Conservation (phyloP, 1,140 invertebrate genomes). For the Lordiphosa stackelbergi region DNA sequence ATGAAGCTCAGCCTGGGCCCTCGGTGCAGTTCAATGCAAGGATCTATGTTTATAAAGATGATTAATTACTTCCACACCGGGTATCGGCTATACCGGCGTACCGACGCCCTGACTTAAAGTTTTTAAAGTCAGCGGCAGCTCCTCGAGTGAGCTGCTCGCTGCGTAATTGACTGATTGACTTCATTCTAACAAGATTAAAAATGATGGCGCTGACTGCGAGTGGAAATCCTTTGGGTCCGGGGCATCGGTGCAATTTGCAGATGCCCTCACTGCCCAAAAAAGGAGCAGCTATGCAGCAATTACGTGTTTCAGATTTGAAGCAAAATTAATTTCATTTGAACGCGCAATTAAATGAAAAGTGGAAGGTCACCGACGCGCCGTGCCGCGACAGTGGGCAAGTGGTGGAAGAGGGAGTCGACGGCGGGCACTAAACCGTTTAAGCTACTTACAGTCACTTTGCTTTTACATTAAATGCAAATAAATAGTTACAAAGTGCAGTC, state of each 20-base stretch:
- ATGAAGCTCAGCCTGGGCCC: too few relatives aligned
- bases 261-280: slow-evolving; percentile 5
- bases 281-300: slow-evolving; percentile 26
- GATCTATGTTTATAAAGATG: too few relatives aligned
- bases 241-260: slow-evolving; percentile 11
- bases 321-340: slow-evolving; percentile 70
- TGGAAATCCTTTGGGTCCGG: slow-evolving; percentile 9
- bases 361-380: slow-evolving; percentile 30
- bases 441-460: slow-evolving; percentile 64
- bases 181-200: slow-evolving; percentile 52
- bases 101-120: too few relatives aligned
- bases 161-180: slow-evolving; percentile 57
- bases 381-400: background rate
- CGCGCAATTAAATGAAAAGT: slow-evolving; percentile 63
- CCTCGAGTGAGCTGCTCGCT: background rate
- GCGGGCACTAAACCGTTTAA: slow-evolving; percentile 50
- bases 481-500: slow-evolving; percentile 56
- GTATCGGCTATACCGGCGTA: too few relatives aligned
- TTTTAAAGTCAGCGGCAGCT: background rate
- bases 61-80: too few relatives aligned
- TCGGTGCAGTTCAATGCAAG: too few relatives aligned
- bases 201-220: slow-evolving; percentile 16
- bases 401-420: background rate
- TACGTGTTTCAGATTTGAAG: slow-evolving; percentile 38
- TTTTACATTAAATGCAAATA: slow-evolving; percentile 57